A percentile compares a stretch with the other conserved stretches of the same genome.
These are phyloP conservation scores for Macrosiphum euphorbiae DNA, from an alignment of 2,888 invertebrate species.

Conservation along the genomic window DNA sequence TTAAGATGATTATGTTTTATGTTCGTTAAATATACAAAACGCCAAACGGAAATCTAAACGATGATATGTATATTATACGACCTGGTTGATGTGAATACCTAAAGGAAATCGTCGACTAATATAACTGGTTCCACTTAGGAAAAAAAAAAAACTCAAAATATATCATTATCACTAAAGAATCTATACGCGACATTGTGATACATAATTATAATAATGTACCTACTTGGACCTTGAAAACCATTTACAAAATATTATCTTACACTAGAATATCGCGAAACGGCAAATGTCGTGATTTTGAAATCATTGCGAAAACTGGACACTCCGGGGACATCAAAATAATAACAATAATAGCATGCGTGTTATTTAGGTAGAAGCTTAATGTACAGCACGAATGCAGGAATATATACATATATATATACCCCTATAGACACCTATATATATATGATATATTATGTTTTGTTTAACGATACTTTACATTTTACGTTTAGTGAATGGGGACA, in stretches of 20 bases:
- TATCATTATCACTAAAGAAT: neutral
- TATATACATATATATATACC: no score
- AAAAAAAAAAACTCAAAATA: neutral
- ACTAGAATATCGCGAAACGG: neutral
- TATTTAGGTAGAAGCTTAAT: neutral
- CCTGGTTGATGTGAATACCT: neutral
- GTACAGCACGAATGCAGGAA: neutral
- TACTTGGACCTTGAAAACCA: neutral
- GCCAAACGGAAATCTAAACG: neutral
- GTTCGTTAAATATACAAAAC: neutral
- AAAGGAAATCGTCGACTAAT: slow-evolving; percentile 7
- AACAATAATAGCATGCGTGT: neutral
- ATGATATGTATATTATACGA: neutral
- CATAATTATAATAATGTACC: neutral
- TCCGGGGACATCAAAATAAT: neutral
- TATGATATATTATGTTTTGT: neutral
- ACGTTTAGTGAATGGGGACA: neutral
- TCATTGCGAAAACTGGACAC: neutral
- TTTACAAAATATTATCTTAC: neutral
- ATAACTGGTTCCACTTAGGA: neutral
- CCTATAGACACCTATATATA: no score
- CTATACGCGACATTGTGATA: neutral
- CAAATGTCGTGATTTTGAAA: neutral
- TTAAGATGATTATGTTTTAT: neutral
- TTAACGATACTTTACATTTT: neutral